A percentile compares a stretch with the other conserved stretches of the same genome.
Conservation (phyloP, 2,888 invertebrate genomes). For the Azorinus chamasolen region DNA sequence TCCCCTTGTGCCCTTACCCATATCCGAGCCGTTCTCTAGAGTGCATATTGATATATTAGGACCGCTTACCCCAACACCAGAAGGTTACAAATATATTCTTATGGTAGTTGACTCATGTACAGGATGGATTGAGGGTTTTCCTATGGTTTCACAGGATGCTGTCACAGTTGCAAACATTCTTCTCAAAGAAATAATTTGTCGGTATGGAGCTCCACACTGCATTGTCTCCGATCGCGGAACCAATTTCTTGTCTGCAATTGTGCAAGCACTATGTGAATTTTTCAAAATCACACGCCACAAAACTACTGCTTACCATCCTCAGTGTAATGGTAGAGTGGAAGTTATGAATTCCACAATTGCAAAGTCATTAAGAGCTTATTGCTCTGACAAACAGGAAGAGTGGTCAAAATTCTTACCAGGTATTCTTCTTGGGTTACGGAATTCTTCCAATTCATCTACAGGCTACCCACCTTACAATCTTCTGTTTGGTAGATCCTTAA, state of each 20-base stretch:
- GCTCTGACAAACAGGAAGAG: conserved; percentile 37
- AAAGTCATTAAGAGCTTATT: conserved; percentile 43
- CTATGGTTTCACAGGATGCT: conserved; percentile 53
- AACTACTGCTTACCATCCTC: conserved; percentile 56
- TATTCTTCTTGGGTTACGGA: conserved; percentile 52
- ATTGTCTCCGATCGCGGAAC: conserved; percentile 41
- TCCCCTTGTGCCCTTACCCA: conserved; percentile 32
- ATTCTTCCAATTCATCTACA: conserved; percentile 3
- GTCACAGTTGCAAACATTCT: conserved; percentile 43
- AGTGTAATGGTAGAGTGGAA: conserved; percentile 46
- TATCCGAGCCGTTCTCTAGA: conserved; percentile 25
- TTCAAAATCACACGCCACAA: conserved; percentile 44
- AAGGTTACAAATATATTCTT: conserved; percentile 18
- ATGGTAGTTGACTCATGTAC: conserved; percentile 51
- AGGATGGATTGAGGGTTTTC: conserved; percentile 61
- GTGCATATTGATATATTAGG: conserved; percentile 50
- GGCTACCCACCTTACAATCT: conserved; percentile 5
- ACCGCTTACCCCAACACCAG: conserved; percentile 12
- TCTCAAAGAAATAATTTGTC: conserved; percentile 44
- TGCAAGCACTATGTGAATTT: conserved; percentile 52
- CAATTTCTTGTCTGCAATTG: conserved; percentile 59
- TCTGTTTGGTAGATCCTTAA: conserved; percentile 26
- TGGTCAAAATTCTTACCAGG: conserved; percentile 44
- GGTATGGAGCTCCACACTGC: conserved; percentile 53
- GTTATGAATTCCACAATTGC: conserved; percentile 36